A percentile compares a stretch with the other conserved stretches of the same genome.
phyloP scores from a whole-genome alignment of 2,113 vertebrate species.

The Tragulus kanchil region DNA sequence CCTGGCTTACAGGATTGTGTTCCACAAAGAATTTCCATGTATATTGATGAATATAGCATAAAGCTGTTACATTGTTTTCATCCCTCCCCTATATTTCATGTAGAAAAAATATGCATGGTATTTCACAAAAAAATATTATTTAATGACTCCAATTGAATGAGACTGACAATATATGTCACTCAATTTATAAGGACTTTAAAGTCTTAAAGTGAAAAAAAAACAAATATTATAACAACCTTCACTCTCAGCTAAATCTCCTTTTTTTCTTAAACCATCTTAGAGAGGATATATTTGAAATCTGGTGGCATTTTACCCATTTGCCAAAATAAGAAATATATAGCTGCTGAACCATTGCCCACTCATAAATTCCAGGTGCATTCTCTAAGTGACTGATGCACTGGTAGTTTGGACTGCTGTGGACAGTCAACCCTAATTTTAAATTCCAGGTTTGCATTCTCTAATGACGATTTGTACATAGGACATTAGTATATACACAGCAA shows the following conservation, averaged over 20 bases:
- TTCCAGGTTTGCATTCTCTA: too few relatives aligned
- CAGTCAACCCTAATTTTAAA: not conserved
- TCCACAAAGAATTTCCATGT: not conserved
- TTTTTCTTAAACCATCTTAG: not conserved
- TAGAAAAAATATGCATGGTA: not conserved
- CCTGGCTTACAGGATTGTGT: not conserved
- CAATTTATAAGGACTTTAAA: conserved; percentile 21
- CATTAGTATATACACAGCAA: too few relatives aligned
- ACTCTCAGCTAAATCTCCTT: not conserved
- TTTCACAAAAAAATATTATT: not conserved
- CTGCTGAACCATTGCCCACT: not conserved
- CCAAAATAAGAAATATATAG: not conserved
- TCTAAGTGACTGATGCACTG: not conserved
- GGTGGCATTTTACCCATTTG: not conserved
- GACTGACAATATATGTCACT: not conserved
- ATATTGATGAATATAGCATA: not conserved
- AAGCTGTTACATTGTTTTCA: not conserved
- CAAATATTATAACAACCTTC: too few relatives aligned
- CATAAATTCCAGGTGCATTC: not conserved
- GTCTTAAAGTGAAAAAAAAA: too few relatives aligned
- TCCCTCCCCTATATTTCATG: not conserved
- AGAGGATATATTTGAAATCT: not conserved
- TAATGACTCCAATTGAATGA: not conserved
- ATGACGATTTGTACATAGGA: too few relatives aligned
- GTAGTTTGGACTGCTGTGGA: not conserved